Conservation (phyloP, 2,888 invertebrate species). For the Buathra laborator region DNA sequence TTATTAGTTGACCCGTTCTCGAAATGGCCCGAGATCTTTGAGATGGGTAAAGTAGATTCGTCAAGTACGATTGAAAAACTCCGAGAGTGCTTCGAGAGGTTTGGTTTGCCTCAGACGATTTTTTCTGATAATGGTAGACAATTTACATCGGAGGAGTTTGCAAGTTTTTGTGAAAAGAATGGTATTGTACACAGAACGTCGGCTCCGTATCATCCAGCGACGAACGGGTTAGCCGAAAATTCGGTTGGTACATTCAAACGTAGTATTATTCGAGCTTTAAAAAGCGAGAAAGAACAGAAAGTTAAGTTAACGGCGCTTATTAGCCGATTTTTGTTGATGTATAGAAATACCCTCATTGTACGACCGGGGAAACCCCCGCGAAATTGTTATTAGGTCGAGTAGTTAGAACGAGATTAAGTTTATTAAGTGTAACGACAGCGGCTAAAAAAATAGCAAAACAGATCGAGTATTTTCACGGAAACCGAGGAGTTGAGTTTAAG, state of each 20-base stretch:
- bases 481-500: conserved; percentile 48
- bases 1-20: conserved; percentile 51
- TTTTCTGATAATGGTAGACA: conserved; percentile 67
- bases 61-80: conserved; percentile 60
- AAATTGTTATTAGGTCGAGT: conserved; percentile 48
- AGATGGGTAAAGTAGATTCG: conserved; percentile 47
- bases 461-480: conserved; percentile 50
- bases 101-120: conserved; percentile 62
- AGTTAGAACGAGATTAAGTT: conserved; percentile 49
- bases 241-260: conserved; percentile 50
- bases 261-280: conserved; percentile 23
- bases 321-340: conserved; percentile 49
- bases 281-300: neutral
- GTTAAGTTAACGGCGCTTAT: conserved; percentile 33
- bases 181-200: conserved; percentile 61
- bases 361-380: conserved; percentile 54
- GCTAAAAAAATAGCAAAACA: conserved; percentile 46
- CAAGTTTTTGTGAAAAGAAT: conserved; percentile 59
- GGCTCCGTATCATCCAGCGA: conserved; percentile 56
- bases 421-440: conserved; percentile 7
- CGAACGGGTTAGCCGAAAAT: conserved; percentile 62
- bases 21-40: conserved; percentile 66
- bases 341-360: conserved; percentile 55
- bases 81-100: conserved; percentile 65
- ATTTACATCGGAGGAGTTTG: conserved; percentile 56